Evolutionary conservation across 37 sponge, comb jelly and placozoan genomes (phyloP).

Genomic region (Aplysina aerophoba): DNA sequence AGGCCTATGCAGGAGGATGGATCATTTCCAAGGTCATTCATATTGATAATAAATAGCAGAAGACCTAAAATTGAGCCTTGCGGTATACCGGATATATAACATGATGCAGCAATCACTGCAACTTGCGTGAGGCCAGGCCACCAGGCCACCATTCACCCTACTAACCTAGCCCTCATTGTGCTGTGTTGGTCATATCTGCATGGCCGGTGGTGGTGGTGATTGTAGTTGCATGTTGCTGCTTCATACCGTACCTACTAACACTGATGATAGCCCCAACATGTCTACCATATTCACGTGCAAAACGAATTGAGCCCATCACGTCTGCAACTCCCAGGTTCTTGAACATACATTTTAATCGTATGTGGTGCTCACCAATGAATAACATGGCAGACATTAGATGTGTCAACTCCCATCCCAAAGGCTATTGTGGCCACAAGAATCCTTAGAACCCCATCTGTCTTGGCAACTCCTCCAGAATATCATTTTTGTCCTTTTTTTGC

Average conservation of each 20-base stretch:
- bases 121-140: no score
- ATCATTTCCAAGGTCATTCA: conserved; percentile 27
- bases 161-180: no score
- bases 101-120: no score
- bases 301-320: conserved; percentile 11
- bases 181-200: no score
- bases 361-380: conserved; percentile 5
- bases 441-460: neutral
- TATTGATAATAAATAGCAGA: conserved; percentile 39
- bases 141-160: no score
- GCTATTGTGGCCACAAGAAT: conserved; percentile 1
- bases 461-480: neutral
- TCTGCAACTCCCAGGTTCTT: neutral
- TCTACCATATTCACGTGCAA: no score
- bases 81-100: conserved; percentile 30
- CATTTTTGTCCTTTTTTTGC: conserved; percentile 2
- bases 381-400: neutral
- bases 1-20: neutral
- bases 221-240: no score
- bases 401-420: neutral
- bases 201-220: no score
- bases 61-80: conserved; percentile 48
- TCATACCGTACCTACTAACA: no score
- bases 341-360: neutral
- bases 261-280: no score